Base-by-base conservation (phyloP, 1,140 invertebrate species). In the Microvelia longipes region DNA sequence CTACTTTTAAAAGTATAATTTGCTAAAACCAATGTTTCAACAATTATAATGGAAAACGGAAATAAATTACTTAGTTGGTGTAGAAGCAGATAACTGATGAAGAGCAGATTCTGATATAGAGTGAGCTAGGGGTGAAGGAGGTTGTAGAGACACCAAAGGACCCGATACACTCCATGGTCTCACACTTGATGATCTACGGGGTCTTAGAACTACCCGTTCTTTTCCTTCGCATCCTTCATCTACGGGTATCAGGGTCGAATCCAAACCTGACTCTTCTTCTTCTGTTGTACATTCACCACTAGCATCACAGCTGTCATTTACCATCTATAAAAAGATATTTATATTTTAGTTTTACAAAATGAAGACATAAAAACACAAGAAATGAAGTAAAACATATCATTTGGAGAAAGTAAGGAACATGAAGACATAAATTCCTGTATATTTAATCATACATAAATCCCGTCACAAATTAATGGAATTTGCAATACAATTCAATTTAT, bases 21-120 rank as follows among this genome's bases (percentile, higher is more conserved):
- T n/a, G n/a, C n/a, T n/a, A n/a, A n/a, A n/a, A n/a, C n/a, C n/a
- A n/a, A n/a, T n/a, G n/a, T n/a, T n/a, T n/a, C n/a, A n/a, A n/a
- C n/a, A n/a, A n/a, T n/a, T n/a, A n/a, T n/a, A n/a, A n/a, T n/a
- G n/a, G n/a, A n/a, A n/a, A n/a, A n/a, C n/a, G n/a, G n/a, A n/a
- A n/a, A n/a, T n/a, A n/a, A n/a, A n/a, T n/a, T 50, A 50, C 35
- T 50, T 50, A 50, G 35, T 50, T 28, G 66, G 30, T 25, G 69
- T 67, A 13, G 50, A 35, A 15, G 78, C 69, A 28, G 81, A 75
- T 14, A 92, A 80, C 24, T 88, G 86, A 78, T 93, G 86, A 15
- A 94, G 80, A 15, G 91, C 91, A 0, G 90, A 92, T 80, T 95
- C 92, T 0, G 91, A 93, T 74, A 91, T 92, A 0, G 90, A 93